Conservation (phyloP, 1,140 invertebrate species). For the Drosophila varians region DNA sequence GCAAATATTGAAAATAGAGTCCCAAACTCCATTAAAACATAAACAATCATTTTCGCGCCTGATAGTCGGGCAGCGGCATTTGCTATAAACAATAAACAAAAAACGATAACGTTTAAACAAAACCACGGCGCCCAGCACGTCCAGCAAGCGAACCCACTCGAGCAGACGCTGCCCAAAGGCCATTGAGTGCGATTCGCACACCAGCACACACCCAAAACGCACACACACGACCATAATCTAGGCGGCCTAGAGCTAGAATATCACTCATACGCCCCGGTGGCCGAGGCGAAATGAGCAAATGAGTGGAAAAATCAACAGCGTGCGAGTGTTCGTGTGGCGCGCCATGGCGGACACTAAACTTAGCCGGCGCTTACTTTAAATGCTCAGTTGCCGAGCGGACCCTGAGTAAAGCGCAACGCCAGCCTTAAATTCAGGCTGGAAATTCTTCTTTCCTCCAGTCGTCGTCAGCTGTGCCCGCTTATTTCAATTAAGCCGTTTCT, state of each 20-base stretch:
- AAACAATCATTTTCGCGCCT: constrained; percentile 22
- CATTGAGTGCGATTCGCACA: constrained; percentile 62
- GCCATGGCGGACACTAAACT: constrained; percentile 61
- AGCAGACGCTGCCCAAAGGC: constrained; percentile 69
- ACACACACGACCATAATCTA: neutral
- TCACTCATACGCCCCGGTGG: constrained; percentile 71
- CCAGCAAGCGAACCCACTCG: constrained; percentile 67
- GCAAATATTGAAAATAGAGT: neutral
- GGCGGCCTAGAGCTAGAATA: constrained; percentile 50
- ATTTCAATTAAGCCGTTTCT: constrained; percentile 26
- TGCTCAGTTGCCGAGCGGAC: constrained; percentile 79
- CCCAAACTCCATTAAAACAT: constrained; percentile 24
- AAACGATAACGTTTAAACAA: constrained; percentile 79
- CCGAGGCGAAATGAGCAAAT: constrained; percentile 58
- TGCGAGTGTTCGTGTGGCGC: constrained; percentile 19
- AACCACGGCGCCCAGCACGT: constrained; percentile 74
- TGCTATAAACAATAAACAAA: constrained; percentile 77
- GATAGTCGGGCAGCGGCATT: constrained; percentile 33
- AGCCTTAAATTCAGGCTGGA: constrained; percentile 39
- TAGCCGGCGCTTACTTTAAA: constrained; percentile 71
- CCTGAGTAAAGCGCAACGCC: constrained; percentile 72
- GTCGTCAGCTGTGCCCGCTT: neutral
- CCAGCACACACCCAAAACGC: constrained; percentile 19
- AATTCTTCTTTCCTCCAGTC: neutral
- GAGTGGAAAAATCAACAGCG: constrained; percentile 62